A percentile compares a stretch with the other conserved stretches of the same genome.
Conservation (phyloP, 2,113 vertebrate species). For the Caranx melampygus region DNA sequence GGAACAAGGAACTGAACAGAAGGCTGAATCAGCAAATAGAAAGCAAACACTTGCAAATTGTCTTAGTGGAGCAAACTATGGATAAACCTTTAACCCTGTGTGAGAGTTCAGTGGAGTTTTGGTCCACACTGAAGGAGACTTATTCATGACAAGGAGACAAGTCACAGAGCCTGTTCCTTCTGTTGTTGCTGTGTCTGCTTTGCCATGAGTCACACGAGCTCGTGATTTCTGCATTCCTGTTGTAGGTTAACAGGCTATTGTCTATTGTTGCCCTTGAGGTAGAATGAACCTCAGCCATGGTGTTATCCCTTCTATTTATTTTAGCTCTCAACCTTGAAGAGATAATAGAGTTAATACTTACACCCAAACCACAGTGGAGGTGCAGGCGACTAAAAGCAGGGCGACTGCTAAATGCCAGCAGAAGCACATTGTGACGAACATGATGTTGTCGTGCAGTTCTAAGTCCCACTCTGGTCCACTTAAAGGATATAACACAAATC, state of each 20-base stretch:
- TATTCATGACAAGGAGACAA: background rate
- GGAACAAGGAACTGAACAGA: too few species aligned
- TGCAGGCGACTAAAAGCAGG: slow-evolving; percentile 77
- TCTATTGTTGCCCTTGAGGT: background rate
- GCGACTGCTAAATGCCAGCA: slow-evolving; percentile 92
- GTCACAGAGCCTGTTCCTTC: background rate
- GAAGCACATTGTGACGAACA: slow-evolving; percentile 98
- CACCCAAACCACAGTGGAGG: slow-evolving; percentile 83
- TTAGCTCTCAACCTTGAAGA: background rate
- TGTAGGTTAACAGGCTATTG: background rate
- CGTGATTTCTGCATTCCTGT: background rate
- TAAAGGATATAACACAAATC: slow-evolving; percentile 90
- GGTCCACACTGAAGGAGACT: background rate
- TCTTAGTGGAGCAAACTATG: too few species aligned
- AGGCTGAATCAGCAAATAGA: background rate
- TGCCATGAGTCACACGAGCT: too few species aligned
- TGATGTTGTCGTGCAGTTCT: slow-evolving; percentile 85
- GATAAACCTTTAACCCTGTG: background rate
- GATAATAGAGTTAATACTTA: slow-evolving; percentile 69
- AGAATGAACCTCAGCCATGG: background rate
- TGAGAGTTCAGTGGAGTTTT: too few species aligned
- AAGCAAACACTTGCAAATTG: background rate
- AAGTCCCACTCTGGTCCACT: slow-evolving; percentile 87
- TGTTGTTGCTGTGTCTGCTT: background rate
- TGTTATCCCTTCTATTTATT: background rate